Evolutionary conservation across 2,888 invertebrate species (phyloP), one percentile per base, ranked within the genome.

Genomic region (Helleia helle): DNA sequence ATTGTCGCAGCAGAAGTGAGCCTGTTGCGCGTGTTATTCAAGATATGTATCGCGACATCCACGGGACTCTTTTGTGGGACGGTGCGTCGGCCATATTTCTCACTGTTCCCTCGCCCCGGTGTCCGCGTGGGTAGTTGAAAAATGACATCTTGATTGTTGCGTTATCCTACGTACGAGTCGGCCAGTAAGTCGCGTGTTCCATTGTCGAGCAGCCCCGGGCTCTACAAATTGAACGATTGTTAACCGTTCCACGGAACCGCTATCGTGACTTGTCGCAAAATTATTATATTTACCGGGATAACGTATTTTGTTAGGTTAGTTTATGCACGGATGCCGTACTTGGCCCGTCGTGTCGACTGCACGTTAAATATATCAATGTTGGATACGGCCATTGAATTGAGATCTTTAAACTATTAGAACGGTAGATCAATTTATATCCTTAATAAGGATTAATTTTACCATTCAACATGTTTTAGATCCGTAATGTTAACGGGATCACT

Each of bases 131-230:
- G 83, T 79, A 80, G 84, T 80, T 84, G 83, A 84, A 83, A 84
- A 83, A 84, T 84, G 81, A 84, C 83, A 84, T 84, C 84, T 83
- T 83, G 83, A 83, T 84, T 84, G 83, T 83, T 81, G 71, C 75
- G 80, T 77, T 81, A 81, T 79, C 77, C 79, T 71, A 73, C 75
- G 77, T 74, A 80, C 77, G 80, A 76, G 80, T 56, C 55, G 54
- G 59, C 60, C 61, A 62, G 61, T 71, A 42, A 47, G 51, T 80
- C 77, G 80, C 79, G 79, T 79, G 81, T 9, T 9, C 26, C 62
- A 77, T 80, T 80, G 79, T 79, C 52, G 59, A 54, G 56, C 59
- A 59, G 56, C 56, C 72, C 74, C 65, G 56, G 67, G 68, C 65
- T 51, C 62, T 74, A 83, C 83, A 80, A 81, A 84, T 83, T 83